Evolutionary conservation across 2,888 invertebrate species (phyloP), one percentile per base, ranked within the genome.

Genomic region (Stenodera caucasica): DNA sequence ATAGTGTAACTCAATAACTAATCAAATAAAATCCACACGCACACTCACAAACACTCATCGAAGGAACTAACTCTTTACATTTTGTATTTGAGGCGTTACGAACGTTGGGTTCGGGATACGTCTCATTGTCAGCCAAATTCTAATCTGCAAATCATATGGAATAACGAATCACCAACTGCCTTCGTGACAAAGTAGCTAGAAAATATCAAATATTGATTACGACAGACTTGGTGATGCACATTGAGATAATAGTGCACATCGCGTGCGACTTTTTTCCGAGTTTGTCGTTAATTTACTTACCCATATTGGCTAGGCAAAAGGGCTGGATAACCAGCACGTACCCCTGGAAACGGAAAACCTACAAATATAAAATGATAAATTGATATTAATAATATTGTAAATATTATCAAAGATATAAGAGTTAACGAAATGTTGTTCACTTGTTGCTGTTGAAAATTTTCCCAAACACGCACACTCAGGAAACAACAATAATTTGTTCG

Each of bases 231-330:
- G 72, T 72, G 73, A 72, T 72, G 72, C 63, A 70, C 70, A 72
- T 61, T 63, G 55, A 45, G 45, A 59, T 54, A 40, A 63, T 54
- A 67, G 60, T 62, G 65, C 61, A 68, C 55, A 53, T 60, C 64
- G 61, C 52, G 61, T 66, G 60, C 65, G 56, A 40, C 49, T 64
- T 30, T 63, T 60, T 33, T 26, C 53, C 53, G 45, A 21, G 23
- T 57, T 53, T 57, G 37, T 37, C 49, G 26, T 33, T 40, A 58
- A 57, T 50, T 32, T 57, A 90, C 92, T 92, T 83, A 93, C 93
- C 92, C 92, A 78, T 92, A 93, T 79, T 90, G 92, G 69, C 91
- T 85, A 62, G 89, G 92, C 74, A 93, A 83, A 66, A 92, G 87
- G 53, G 89, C 84, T 57, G 89, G 92, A 78, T 92, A 92, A 67